A percentile compares a stretch with the other conserved stretches of the same genome.
Evolutionary conservation across 1,140 invertebrate genomes (phyloP).

Genomic region (Anadara kagoshimensis): DNA sequence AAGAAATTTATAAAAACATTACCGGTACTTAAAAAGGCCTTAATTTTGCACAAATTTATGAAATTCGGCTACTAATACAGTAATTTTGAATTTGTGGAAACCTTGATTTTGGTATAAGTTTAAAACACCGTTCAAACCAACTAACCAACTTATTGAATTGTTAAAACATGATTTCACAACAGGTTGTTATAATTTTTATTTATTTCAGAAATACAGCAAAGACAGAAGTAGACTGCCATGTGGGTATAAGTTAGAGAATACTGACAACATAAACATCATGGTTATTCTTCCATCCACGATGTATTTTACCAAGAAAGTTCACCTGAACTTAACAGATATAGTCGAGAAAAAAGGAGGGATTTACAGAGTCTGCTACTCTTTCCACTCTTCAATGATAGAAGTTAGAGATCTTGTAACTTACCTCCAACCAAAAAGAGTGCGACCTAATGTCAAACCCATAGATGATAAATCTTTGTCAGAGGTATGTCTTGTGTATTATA

Average conservation of each 20-base stretch:
- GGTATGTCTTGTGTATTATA: constrained; percentile 30
- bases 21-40: too few relatives aligned
- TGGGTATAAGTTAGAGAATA: constrained; percentile 29
- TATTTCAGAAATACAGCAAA: neutral
- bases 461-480: constrained; percentile 40
- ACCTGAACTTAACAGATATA: constrained; percentile 33
- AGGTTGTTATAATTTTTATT: neutral
- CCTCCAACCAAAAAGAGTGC: constrained; percentile 60
- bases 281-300: constrained; percentile 68
- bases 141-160: neutral
- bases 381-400: constrained; percentile 71
- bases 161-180: neutral
- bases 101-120: too few relatives aligned
- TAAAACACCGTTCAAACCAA: too few relatives aligned
- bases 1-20: too few relatives aligned
- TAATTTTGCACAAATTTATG: too few relatives aligned
- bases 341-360: constrained; percentile 34
- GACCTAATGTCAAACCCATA: constrained; percentile 66
- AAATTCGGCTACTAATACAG: too few relatives aligned
- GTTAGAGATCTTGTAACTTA: constrained; percentile 66
- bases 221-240: constrained; percentile 39
- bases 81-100: too few relatives aligned
- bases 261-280: constrained; percentile 47
- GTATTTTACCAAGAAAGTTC: constrained; percentile 64
- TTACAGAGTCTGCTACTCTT: constrained; percentile 70